Conservation (phyloP, 2,797 vertebrate species). For the Helarctos malayanus region DNA sequence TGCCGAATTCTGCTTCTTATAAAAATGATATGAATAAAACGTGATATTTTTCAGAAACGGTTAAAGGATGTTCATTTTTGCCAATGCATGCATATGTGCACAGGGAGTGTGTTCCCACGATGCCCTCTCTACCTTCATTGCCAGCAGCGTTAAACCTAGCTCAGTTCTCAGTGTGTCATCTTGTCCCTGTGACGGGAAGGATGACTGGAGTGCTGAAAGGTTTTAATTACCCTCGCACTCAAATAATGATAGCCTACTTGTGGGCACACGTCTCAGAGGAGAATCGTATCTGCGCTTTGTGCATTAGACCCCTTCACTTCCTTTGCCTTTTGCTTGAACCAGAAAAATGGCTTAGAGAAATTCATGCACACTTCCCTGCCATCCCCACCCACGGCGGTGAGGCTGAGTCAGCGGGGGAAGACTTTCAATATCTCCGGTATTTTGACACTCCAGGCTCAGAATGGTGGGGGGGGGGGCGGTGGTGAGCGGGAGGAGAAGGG, state of each 20-base stretch:
- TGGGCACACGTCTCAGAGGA: conserved; percentile 57
- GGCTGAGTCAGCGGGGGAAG: background rate
- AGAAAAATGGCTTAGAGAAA: conserved; percentile 70
- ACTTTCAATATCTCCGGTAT: background rate
- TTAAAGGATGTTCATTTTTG: background rate
- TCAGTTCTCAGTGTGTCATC: conserved; percentile 71
- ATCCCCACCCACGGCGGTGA: background rate
- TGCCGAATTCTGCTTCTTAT: background rate
- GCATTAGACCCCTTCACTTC: conserved; percentile 70
- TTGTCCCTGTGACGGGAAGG: conserved; percentile 77
- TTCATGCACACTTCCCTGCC: conserved; percentile 7
- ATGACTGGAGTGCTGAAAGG: conserved; percentile 65
- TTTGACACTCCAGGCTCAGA: background rate
- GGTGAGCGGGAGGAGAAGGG: background rate
- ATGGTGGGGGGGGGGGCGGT: background rate
- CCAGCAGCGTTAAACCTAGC: background rate
- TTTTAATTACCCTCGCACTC: conserved; percentile 60
- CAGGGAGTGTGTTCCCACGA: background rate
- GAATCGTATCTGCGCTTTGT: conserved; percentile 23
- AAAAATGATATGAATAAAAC: conserved; percentile 20
- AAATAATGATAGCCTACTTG: conserved; percentile 65
- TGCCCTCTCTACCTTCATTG: background rate
- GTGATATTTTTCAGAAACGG: background rate
- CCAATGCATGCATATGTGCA: background rate
- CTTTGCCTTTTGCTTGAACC: conserved; percentile 76